Conservation (phyloP, 2,888 invertebrate genomes). For the Spodoptera exigua region DNA sequence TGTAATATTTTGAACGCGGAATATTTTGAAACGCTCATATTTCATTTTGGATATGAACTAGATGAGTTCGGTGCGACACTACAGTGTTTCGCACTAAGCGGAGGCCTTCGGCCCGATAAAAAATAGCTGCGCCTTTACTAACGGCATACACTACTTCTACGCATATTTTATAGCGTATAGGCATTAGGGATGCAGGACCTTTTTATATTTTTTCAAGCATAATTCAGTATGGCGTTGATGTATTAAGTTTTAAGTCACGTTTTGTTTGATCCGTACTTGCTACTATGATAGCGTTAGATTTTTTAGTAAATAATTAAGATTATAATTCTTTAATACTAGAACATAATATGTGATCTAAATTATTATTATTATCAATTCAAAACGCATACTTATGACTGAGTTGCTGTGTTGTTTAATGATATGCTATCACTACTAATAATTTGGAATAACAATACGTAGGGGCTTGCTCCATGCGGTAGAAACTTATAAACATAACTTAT, state of each 20-base stretch:
- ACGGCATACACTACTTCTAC: constrained; percentile 38
- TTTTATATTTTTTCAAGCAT: constrained; percentile 41
- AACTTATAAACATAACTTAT: too few relatives aligned
- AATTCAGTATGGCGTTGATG: constrained; percentile 22
- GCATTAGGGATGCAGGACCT: constrained; percentile 27
- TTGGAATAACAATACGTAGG: too few relatives aligned
- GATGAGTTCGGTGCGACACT: constrained; percentile 63
- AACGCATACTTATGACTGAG: too few relatives aligned
- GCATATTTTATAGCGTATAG: constrained; percentile 46
- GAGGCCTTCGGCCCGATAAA: constrained; percentile 58
- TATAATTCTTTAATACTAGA: too few relatives aligned
- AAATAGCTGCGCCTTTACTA: constrained; percentile 55
- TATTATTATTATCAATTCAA: too few relatives aligned
- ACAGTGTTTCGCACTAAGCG: constrained; percentile 66
- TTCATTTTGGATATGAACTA: constrained; percentile 62
- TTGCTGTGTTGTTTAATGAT: too few relatives aligned
- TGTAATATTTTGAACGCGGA: constrained; percentile 53
- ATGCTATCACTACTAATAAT: too few relatives aligned
- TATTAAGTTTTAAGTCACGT: constrained; percentile 25
- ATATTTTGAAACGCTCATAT: constrained; percentile 65
- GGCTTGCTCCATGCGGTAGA: too few relatives aligned
- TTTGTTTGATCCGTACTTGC: too few relatives aligned
- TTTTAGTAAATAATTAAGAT: too few relatives aligned
- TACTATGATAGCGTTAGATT: too few relatives aligned
- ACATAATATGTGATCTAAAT: too few relatives aligned